Evolutionary conservation across 2,113 vertebrate species (phyloP), one percentile per base, ranked within the genome.

Genomic region (Cyphomyrus discorhynchus): DNA sequence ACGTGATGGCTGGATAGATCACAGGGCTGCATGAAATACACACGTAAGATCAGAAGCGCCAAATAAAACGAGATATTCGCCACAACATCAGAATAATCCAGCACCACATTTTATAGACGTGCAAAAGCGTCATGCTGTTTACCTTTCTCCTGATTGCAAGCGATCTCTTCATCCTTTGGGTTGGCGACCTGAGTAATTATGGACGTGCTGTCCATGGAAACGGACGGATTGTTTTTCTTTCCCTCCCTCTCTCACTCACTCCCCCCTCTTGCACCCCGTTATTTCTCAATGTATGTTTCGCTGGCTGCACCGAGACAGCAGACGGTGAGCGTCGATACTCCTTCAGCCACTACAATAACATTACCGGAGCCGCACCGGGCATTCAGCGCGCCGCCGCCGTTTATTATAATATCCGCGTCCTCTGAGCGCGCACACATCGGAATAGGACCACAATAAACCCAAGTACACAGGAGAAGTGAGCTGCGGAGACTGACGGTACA

Each of bases 161-260:
- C 96, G 95, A 96, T 97, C 95, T 98, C 98, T 95, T 99, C 98
- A 96, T 99, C 98, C 97, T 98, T 99, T 94, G 98, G 97, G 97
- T 98, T 98, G 96, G 97, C 97, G 97, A 98, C 97, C 97, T 99
- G 98, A 96, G 98, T 99, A 97, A 98, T 98, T 95, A 99, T 98
- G 97, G 98, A 98, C 96, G 97, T 98, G 97, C 97, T 96, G 97
- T 99, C 98, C 98, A 99, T 99, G 98, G 97, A 97, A 97, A 97
- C 97, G 94, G 95, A 80, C 74, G 35, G 74, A 96, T 94, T 95
- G 94, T 92, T 93, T 39, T 92, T 95, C 93, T 91, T 94, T 93
- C 35, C 35, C 74, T 80, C 74, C 35, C 74, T 80, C 35, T 77
- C 70, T 80, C 35, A 31, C 62, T 93, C 70, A 17, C 70, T 17